These are phyloP conservation scores for Syngnathus floridae DNA, from an alignment of 2,113 vertebrate species.

Conservation along the genomic window DNA sequence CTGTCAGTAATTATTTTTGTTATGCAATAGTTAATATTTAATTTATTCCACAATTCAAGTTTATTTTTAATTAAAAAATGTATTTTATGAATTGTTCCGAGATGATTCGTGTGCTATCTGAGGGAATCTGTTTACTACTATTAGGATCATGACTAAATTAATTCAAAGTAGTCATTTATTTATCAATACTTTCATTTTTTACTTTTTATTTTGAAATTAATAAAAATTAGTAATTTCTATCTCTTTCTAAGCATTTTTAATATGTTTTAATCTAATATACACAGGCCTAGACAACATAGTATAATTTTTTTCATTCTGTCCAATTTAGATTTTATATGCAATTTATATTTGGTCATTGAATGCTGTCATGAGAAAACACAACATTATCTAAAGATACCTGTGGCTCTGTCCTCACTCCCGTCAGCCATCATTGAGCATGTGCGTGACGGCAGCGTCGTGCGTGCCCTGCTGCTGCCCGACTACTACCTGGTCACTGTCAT, in stretches of 20 bases:
- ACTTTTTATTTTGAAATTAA: no score
- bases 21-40: not conserved
- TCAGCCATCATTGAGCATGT: conserved; percentile 96
- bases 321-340: no score
- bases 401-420: not conserved
- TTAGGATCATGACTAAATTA: not conserved
- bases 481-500: conserved; percentile 92
- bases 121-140: not conserved
- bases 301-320: not conserved
- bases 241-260: not conserved
- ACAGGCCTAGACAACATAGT: no score
- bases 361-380: not conserved
- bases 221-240: not conserved
- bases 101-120: not conserved
- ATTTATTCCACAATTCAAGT: not conserved
- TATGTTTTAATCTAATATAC: not conserved
- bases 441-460: conserved; percentile 88
- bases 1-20: not conserved
- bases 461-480: conserved; percentile 91
- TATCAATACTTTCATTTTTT: no score
- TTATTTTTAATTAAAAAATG: not conserved
- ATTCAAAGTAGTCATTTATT: not conserved
- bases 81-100: not conserved
- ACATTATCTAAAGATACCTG: not conserved
- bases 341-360: no score